Conservation (phyloP, 2,888 invertebrate genomes). For the Sialis fuliginosa region DNA sequence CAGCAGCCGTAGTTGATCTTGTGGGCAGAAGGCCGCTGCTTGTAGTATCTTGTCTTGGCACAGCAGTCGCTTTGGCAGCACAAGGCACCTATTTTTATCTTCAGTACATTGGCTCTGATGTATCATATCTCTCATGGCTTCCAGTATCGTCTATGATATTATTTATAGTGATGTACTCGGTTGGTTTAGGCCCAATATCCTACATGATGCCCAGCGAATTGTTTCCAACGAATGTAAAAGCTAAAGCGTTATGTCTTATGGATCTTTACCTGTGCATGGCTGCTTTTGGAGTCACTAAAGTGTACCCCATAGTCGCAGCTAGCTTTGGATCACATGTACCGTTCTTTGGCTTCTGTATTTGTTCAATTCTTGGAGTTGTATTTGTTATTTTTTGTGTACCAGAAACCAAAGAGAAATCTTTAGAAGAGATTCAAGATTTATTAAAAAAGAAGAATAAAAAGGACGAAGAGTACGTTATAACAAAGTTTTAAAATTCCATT, state of each 20-base stretch:
- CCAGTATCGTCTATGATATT: constrained; percentile 4
- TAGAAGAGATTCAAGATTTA: constrained; percentile 24
- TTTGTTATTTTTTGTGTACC: constrained; percentile 22
- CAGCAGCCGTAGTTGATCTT: constrained; percentile 18
- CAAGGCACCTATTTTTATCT: constrained; percentile 17
- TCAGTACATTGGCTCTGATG: constrained; percentile 13
- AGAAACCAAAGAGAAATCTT: constrained; percentile 25
- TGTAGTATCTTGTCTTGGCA: constrained; percentile 18
- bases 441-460: constrained; percentile 12
- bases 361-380: constrained; percentile 19
- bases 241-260: constrained; percentile 22
- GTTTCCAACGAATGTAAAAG: constrained; percentile 25
- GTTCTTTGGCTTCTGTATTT: constrained; percentile 21
- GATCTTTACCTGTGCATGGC: constrained; percentile 21
- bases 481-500: too few relatives aligned
- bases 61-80: constrained; percentile 16
- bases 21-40: constrained; percentile 21
- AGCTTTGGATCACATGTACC: constrained; percentile 20
- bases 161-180: constrained; percentile 5
- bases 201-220: constrained; percentile 26
- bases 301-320: constrained; percentile 23
- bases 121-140: constrained; percentile 15
- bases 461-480: too few relatives aligned
- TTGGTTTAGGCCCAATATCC: constrained; percentile 23
- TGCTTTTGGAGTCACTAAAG: constrained; percentile 24